Percentiles rank a stretch among this genome's conserved stretches.
These are phyloP conservation scores for Morpho deidamia DNA, from an alignment of 2,888 invertebrate genomes.

Conservation along the genomic window DNA sequence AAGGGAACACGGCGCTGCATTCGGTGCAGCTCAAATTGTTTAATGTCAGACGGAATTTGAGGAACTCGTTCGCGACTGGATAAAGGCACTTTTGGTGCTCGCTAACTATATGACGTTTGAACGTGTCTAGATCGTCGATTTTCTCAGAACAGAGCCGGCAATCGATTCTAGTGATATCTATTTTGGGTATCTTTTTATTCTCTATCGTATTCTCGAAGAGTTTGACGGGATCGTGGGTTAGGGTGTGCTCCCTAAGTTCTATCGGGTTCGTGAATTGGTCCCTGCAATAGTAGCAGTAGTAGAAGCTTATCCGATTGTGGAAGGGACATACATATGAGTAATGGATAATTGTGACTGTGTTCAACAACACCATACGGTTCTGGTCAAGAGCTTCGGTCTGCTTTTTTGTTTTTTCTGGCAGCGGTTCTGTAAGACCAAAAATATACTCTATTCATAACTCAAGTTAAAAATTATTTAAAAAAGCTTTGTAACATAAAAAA, in stretches of 20 bases:
- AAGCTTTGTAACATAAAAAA: no score
- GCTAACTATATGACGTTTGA: slow-evolving; percentile 47
- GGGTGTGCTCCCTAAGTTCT: slow-evolving; percentile 39
- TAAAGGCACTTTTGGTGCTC: slow-evolving; percentile 57
- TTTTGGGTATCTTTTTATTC: slow-evolving; percentile 60
- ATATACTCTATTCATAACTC: no score
- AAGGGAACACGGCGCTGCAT: slow-evolving; percentile 45
- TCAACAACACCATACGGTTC: slow-evolving; percentile 48
- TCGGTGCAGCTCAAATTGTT: slow-evolving; percentile 1
- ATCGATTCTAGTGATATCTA: slow-evolving; percentile 58
- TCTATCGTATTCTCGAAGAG: slow-evolving; percentile 4
- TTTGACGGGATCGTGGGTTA: slow-evolving; percentile 40
- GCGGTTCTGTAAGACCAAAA: not conserved
- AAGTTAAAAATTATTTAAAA: no score
- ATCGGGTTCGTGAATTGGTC: slow-evolving; percentile 61
- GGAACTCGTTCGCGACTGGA: slow-evolving; percentile 48
- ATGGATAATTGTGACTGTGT: slow-evolving; percentile 51
- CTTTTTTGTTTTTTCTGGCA: slow-evolving; percentile 27
- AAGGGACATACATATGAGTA: slow-evolving; percentile 63
- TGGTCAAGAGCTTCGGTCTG: slow-evolving; percentile 36
- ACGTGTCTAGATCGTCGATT: slow-evolving; percentile 48
- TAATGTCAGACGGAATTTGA: slow-evolving; percentile 45
- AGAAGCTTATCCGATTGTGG: slow-evolving; percentile 56
- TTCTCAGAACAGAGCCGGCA: slow-evolving; percentile 49
- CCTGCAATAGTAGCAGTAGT: slow-evolving; percentile 64